Conservation (phyloP, 2,113 vertebrate species). For the Hippocampus barbouri region DNA sequence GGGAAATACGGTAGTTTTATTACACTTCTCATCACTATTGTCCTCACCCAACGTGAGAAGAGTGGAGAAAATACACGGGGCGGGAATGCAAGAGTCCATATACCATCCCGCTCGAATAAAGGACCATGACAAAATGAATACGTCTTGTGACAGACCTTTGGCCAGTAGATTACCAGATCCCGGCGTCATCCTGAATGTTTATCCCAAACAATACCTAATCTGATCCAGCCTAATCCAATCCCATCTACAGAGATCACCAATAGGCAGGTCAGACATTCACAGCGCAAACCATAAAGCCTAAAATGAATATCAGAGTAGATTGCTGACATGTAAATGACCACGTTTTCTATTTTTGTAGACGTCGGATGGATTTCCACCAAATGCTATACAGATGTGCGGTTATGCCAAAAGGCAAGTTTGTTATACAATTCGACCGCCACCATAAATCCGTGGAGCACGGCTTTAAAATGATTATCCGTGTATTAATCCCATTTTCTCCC, state of each 20-base stretch:
- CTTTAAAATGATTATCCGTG: conserved; percentile 33
- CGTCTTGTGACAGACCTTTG: not conserved
- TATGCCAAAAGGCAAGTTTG: not conserved
- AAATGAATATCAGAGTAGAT: not conserved
- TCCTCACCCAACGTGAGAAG: too few species aligned
- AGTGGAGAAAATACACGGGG: too few species aligned
- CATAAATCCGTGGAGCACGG: not conserved
- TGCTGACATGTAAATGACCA: not conserved
- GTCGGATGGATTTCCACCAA: not conserved
- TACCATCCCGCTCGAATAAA: not conserved
- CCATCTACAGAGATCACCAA: conserved; percentile 45
- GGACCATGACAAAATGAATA: not conserved
- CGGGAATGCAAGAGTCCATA: too few species aligned
- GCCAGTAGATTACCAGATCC: conserved; percentile 34
- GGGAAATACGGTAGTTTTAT: too few species aligned
- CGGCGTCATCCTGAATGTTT: conserved; percentile 52
- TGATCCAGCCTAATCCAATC: conserved; percentile 57
- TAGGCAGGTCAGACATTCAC: not conserved
- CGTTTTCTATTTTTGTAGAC: not conserved
- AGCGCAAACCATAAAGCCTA: not conserved
- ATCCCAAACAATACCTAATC: conserved; percentile 64
- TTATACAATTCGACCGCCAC: conserved; percentile 3
- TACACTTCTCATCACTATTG: too few species aligned
- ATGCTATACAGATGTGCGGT: not conserved
- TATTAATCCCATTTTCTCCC: conserved; percentile 37